Evolutionary conservation across 2,888 invertebrate genomes (phyloP).

Genomic region (Diachrysia chrysitis): DNA sequence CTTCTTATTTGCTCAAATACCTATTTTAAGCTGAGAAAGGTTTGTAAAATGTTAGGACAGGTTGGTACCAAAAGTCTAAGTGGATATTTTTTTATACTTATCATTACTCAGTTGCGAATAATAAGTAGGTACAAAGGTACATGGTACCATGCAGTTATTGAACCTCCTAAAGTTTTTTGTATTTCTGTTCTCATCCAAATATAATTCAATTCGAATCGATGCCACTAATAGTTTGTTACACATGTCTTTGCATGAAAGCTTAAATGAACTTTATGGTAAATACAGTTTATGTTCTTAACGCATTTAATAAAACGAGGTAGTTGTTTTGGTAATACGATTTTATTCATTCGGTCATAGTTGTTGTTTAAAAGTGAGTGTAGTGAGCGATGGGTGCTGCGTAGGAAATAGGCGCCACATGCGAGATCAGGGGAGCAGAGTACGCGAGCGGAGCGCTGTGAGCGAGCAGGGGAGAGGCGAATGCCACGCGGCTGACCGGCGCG

Average conservation of each 20-base stretch:
- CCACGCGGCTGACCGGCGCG: constrained; percentile 38
- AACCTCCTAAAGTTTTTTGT: too few relatives aligned
- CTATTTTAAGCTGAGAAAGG: neutral
- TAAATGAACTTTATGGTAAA: too few relatives aligned
- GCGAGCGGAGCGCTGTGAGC: constrained; percentile 37
- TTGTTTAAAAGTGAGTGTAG: constrained; percentile 40
- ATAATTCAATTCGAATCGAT: too few relatives aligned
- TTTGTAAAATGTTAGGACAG: neutral
- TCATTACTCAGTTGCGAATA: too few relatives aligned
- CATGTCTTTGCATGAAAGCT: too few relatives aligned
- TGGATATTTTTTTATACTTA: too few relatives aligned
- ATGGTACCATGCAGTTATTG: too few relatives aligned
- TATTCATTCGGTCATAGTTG: neutral
- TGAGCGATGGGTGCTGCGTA: constrained; percentile 31
- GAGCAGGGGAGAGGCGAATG: constrained; percentile 34
- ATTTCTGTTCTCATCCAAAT: too few relatives aligned
- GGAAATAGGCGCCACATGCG: constrained; percentile 31
- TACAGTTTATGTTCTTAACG: neutral
- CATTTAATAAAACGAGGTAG: neutral
- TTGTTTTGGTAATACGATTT: neutral
- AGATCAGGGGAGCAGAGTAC: constrained; percentile 28
- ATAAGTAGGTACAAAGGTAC: too few relatives aligned
- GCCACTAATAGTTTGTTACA: too few relatives aligned
- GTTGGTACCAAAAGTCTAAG: too few relatives aligned
- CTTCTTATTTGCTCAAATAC: neutral